Base-by-base conservation (phyloP, 2,113 vertebrate species). In the Desmodus rotundus region DNA sequence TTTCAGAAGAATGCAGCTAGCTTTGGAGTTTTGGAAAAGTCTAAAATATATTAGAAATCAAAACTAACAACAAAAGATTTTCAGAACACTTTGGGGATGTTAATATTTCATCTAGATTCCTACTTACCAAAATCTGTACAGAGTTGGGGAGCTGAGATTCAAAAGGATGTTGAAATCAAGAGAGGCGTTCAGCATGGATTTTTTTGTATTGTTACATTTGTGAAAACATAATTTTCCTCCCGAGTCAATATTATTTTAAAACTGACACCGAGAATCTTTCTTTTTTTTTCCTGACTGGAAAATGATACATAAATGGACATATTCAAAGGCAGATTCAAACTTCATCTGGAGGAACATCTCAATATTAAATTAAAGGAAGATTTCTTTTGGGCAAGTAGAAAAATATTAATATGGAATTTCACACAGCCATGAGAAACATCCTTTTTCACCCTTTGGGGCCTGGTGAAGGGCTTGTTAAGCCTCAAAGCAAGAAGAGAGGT, bases 181-280 rank as follows among this genome's bases (percentile, higher is more conserved):
- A 82, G 83, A 97, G 72, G 72, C 4, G 84, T 26, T 43, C 33
- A 47, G 38, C 61, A 94, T 89, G 28, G 5, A 84, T 54, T 91
- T 56, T 61, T 78, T 83, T 19, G 1, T 70, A 90, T 87, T 86
- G 45, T 63, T 94, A 82, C 19, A 72, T n/a, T 61, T 28, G 45
- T n/a, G 91, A 96, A 97, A 63, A 88, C 1, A 92, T 1, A 33
- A 2, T 54, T 93, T 96, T 92, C 45, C 85, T 97, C 65, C 81
- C 91, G 72, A 70, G 78, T 91, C 65, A 28, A 10, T 95, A 95
- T 82, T 97, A 96, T 87, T 93, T n/a, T 91, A 97, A 97, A 85
- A 78, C 4, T 31, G 72, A 89, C 73, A 95, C 28, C 36, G 28
- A 97, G 41, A 28, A 93, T 7, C 91, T 83, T 74, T 63, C 4